Evolutionary conservation across 2,888 invertebrate species (phyloP).

Genomic region (Nephrotoma guestfalica): DNA sequence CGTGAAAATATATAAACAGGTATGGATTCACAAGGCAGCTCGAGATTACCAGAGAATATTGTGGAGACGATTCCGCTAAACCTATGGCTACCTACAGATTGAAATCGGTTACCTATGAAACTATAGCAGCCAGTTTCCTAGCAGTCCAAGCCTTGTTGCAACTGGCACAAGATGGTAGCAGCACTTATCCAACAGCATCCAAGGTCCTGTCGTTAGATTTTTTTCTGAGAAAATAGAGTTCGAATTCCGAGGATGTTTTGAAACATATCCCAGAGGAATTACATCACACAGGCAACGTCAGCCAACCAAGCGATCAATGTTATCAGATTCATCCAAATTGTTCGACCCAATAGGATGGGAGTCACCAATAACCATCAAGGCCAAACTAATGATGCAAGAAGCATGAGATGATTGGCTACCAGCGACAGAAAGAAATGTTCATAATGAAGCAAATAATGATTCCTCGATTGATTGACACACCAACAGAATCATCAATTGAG

Average conservation of each 20-base stretch:
- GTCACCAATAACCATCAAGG: not conserved
- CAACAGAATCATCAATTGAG: not conserved
- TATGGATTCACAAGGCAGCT: too few relatives aligned
- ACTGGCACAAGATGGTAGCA: too few relatives aligned
- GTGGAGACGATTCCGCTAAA: too few relatives aligned
- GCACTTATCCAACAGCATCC: not conserved
- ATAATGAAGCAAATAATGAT: not conserved
- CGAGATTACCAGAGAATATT: too few relatives aligned
- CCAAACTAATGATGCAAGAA: too few relatives aligned
- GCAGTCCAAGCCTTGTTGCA: too few relatives aligned
- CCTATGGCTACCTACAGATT: too few relatives aligned
- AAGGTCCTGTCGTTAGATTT: not conserved
- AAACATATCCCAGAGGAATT: not conserved
- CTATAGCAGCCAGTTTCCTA: too few relatives aligned
- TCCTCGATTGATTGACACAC: not conserved
- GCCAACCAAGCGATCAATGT: not conserved
- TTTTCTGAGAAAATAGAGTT: not conserved
- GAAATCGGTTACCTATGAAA: too few relatives aligned
- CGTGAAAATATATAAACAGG: too few relatives aligned
- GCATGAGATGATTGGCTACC: not conserved
- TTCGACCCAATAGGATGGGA: not conserved
- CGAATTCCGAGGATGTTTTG: not conserved
- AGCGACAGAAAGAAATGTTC: not conserved
- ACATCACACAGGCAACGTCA: not conserved
- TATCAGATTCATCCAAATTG: not conserved